Conservation (phyloP, 2,113 vertebrate genomes). For the Mesembrinibis cayennensis region DNA sequence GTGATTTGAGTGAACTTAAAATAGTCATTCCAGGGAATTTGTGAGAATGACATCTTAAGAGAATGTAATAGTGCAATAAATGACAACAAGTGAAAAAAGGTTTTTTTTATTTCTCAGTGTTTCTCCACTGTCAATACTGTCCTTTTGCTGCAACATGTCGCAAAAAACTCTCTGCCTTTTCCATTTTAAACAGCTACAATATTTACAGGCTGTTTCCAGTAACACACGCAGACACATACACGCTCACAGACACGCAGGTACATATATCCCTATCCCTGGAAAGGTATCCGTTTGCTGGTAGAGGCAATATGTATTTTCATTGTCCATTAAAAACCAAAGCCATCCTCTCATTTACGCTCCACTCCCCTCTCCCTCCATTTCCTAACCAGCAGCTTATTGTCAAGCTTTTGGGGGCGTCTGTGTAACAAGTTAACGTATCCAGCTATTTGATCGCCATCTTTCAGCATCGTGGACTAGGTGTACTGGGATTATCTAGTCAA, state of each 20-base stretch:
- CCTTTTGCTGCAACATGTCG: slow-evolving; percentile 74
- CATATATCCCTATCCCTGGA: slow-evolving; percentile 69
- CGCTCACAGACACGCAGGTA: slow-evolving; percentile 67
- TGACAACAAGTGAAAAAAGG: slow-evolving; percentile 70
- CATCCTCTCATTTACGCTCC: not conserved
- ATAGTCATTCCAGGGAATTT: not conserved
- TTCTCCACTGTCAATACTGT: slow-evolving; percentile 79
- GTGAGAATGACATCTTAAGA: not conserved
- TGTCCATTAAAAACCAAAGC: slow-evolving; percentile 47
- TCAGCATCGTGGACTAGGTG: not conserved
- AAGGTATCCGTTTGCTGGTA: slow-evolving; percentile 75
- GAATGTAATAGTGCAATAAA: slow-evolving; percentile 49
- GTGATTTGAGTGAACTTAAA: not conserved
- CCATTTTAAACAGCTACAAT: slow-evolving; percentile 79
- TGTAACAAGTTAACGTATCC: not conserved
- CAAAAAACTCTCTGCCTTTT: slow-evolving; percentile 72
- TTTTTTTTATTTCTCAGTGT: slow-evolving; percentile 78
- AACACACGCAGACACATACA: slow-evolving; percentile 70
- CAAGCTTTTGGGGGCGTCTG: not conserved
- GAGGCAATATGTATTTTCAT: slow-evolving; percentile 56
- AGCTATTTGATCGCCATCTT: not conserved
- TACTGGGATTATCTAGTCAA: slow-evolving; percentile 16
- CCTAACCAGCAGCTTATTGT: slow-evolving; percentile 47
- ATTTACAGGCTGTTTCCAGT: slow-evolving; percentile 78
- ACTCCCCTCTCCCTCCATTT: not conserved